Conservation (phyloP, 53 echinoderm and acorn worm genomes). For the Paracentrotus lividus region DNA sequence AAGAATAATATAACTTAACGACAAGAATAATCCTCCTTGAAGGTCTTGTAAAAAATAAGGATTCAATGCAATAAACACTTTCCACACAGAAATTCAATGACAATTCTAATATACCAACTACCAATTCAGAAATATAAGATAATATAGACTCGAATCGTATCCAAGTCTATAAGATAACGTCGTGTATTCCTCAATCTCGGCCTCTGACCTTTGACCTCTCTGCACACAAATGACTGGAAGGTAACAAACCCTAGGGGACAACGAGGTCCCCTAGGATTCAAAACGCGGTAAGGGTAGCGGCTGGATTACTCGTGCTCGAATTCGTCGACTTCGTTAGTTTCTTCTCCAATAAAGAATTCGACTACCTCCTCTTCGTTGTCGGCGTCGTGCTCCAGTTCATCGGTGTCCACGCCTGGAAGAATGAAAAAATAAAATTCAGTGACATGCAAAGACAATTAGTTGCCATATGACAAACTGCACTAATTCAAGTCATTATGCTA, state of each 20-base stretch:
- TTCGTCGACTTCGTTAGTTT: conserved; percentile 95
- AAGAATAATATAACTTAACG: not conserved
- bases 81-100: conserved; percentile 15
- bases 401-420: conserved; percentile 87
- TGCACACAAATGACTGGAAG: conserved; percentile 61
- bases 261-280: not conserved
- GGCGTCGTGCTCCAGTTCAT: conserved; percentile 76
- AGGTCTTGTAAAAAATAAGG: not conserved
- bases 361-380: conserved; percentile 93
- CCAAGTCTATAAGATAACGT: not conserved
- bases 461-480: not conserved
- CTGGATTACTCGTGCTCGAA: conserved; percentile 92
- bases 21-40: not conserved
- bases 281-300: not conserved
- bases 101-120: conserved; percentile 34
- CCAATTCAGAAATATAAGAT: conserved; percentile 19
- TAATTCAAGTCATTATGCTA: not conserved
- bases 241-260: conserved; percentile 14
- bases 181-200: not conserved
- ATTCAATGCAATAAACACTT: not conserved
- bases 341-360: conserved; percentile 99
- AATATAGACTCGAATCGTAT: not conserved
- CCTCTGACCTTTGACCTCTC: conserved; percentile 13
- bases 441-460: no score
- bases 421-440: not conserved